Conservation (phyloP, 2,888 invertebrate species). For the Campaea margaritaria region DNA sequence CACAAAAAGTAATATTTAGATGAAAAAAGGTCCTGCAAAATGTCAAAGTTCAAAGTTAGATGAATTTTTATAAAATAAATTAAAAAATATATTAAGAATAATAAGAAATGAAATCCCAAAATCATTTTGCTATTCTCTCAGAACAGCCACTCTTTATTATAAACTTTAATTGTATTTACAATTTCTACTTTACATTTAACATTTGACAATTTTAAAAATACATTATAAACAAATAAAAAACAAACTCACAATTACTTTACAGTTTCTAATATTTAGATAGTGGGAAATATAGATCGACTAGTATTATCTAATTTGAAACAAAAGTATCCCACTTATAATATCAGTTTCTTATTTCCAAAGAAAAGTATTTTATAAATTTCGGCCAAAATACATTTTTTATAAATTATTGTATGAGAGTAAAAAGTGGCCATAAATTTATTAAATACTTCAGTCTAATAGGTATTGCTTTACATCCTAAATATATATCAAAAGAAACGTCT, state of each 20-base stretch:
- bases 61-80: no score
- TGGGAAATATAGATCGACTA: conserved; percentile 78
- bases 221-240: conserved; percentile 82
- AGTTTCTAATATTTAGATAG: conserved; percentile 70
- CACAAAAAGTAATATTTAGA: no score
- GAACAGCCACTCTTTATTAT: conserved; percentile 82
- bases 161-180: conserved; percentile 85
- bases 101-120: conserved; percentile 9
- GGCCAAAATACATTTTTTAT: conserved; percentile 66
- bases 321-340: conserved; percentile 63
- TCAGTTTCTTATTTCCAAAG: conserved; percentile 39
- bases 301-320: conserved; percentile 81
- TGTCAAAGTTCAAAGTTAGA: no score
- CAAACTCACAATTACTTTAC: conserved; percentile 78
- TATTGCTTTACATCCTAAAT: conserved; percentile 82
- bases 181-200: conserved; percentile 85
- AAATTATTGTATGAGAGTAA: conserved; percentile 66
- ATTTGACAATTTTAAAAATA: conserved; percentile 84
- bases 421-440: conserved; percentile 72
- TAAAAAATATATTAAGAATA: background rate
- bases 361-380: conserved; percentile 79
- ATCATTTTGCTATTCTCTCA: conserved; percentile 73
- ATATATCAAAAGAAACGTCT: conserved; percentile 64
- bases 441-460: conserved; percentile 79
- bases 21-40: no score